Percentiles rank a stretch among this genome's conserved stretches.
phyloP scores from a whole-genome alignment of 2,113 vertebrate species.

The Nerophis ophidion region DNA sequence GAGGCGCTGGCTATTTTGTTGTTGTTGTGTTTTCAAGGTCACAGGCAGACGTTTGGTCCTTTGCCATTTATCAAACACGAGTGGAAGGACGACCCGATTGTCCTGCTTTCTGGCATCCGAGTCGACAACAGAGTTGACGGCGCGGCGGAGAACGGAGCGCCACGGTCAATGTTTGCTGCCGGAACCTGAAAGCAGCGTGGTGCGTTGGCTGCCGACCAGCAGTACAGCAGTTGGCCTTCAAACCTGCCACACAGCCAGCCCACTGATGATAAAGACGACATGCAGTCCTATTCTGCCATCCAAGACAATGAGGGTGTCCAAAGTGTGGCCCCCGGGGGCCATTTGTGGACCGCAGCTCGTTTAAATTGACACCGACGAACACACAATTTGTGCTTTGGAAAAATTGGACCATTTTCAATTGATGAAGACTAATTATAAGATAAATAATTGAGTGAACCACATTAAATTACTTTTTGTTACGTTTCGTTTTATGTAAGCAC shows the following conservation, averaged over 20 bases:
- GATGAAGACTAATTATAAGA: too few species aligned
- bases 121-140: constrained; percentile 45
- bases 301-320: neutral
- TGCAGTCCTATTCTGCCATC: neutral
- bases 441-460: too few species aligned
- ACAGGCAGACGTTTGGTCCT: constrained; percentile 52
- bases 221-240: constrained; percentile 37
- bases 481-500: too few species aligned
- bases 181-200: constrained; percentile 37
- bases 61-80: constrained; percentile 67
- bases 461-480: too few species aligned
- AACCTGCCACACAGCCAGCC: constrained; percentile 47
- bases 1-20: constrained; percentile 44
- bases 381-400: too few species aligned
- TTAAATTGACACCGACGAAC: too few species aligned
- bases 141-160: constrained; percentile 38
- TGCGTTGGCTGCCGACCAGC: constrained; percentile 46
- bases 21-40: constrained; percentile 58
- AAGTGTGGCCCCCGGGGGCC: too few species aligned
- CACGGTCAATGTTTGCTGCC: constrained; percentile 52
- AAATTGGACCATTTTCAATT: too few species aligned
- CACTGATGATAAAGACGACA: constrained; percentile 42
- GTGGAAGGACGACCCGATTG: constrained; percentile 57
- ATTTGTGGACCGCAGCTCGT: too few species aligned
- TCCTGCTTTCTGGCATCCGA: constrained; percentile 57